These are phyloP conservation scores for Botia kubotai DNA, from an alignment of 2,797 vertebrate species.

Conservation along the genomic window DNA sequence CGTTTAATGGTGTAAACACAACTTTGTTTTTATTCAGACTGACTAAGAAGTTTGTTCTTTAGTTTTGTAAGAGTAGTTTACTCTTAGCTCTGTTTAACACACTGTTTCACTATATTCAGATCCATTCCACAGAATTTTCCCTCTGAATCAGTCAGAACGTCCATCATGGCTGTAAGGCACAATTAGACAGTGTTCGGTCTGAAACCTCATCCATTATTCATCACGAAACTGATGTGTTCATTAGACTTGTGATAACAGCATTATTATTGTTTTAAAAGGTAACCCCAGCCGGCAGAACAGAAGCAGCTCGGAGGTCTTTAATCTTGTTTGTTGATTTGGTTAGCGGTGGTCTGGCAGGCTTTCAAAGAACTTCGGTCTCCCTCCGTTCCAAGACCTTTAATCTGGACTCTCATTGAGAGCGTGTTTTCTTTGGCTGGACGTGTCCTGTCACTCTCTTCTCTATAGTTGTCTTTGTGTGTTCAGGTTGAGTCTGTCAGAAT, in stretches of 20 bases:
- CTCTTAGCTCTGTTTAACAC: too few species aligned
- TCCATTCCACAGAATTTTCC: too few species aligned
- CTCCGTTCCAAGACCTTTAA: constrained; percentile 13
- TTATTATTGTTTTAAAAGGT: constrained; percentile 20
- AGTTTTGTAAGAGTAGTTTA: too few species aligned
- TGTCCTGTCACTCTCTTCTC: neutral
- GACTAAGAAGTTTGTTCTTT: too few species aligned
- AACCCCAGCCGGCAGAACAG: neutral
- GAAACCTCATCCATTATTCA: constrained; percentile 22
- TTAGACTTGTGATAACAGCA: neutral
- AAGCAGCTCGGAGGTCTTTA: constrained; percentile 22
- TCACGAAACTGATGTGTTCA: constrained; percentile 23
- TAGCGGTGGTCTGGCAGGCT: constrained; percentile 32
- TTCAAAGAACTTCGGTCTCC: neutral
- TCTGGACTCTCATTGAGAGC: neutral
- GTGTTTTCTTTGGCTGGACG: constrained; percentile 18
- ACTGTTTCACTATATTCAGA: too few species aligned
- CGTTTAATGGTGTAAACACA: too few species aligned
- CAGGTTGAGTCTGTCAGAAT: neutral
- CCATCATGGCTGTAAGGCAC: constrained; percentile 8
- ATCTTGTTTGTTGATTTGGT: constrained; percentile 40
- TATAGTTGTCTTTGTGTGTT: neutral
- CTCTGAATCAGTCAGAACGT: too few species aligned
- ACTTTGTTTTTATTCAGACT: too few species aligned
- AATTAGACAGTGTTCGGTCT: constrained; percentile 12